Conservation (phyloP, 2,888 invertebrate species). For the Thysanoteuthis rhombus region DNA sequence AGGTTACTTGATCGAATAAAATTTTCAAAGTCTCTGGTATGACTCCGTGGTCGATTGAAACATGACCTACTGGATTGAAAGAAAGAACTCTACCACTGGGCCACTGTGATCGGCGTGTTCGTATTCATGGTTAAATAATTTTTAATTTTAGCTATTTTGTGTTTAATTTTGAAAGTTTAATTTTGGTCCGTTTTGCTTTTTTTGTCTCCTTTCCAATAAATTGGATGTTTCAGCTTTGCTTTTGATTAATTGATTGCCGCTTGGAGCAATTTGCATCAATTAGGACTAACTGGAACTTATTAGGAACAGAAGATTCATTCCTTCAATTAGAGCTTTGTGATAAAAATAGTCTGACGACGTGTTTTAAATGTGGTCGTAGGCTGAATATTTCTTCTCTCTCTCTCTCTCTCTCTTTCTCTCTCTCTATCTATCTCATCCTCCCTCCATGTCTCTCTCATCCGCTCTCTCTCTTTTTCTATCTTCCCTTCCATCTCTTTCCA, state of each 20-base stretch:
- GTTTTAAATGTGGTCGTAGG: not conserved
- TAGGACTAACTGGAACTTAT: not conserved
- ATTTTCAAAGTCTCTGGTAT: too few relatives aligned
- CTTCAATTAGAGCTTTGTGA: not conserved
- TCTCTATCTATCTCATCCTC: too few relatives aligned
- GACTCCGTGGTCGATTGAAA: too few relatives aligned
- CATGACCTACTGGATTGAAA: too few relatives aligned
- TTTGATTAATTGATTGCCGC: not conserved
- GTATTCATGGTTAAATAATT: not conserved
- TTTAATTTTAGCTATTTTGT: not conserved
- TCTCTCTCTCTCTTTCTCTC: too few relatives aligned
- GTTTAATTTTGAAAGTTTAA: not conserved
- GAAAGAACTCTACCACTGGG: too few relatives aligned
- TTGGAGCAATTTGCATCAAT: not conserved
- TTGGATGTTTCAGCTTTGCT: not conserved
- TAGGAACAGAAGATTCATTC: not conserved
- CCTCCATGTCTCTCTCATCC: too few relatives aligned
- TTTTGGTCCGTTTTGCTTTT: not conserved
- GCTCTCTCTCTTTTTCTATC: too few relatives aligned
- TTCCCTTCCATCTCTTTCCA: too few relatives aligned
- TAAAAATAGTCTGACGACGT: not conserved
- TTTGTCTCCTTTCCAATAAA: not conserved
- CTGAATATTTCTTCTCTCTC: too few relatives aligned
- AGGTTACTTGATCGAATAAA: too few relatives aligned
- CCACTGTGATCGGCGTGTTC: too few relatives aligned